phyloP scores from a whole-genome alignment of 92 coral and sea anemone genomes.

The Siderastrea siderea region DNA sequence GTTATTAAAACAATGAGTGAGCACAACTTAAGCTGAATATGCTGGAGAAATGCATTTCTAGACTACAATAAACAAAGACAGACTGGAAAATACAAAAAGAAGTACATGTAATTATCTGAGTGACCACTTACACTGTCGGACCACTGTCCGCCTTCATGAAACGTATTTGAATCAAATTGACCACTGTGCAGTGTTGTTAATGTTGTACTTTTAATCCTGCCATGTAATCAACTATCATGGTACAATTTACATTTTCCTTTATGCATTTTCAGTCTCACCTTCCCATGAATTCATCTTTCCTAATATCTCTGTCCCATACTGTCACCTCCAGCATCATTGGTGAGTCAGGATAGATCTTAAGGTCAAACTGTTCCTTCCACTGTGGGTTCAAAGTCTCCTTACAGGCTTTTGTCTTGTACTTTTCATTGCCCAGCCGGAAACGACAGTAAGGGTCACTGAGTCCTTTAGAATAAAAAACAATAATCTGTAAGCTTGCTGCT shows the following conservation, averaged over 20 bases:
- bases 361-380: constrained; percentile 98
- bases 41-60: too few relatives aligned
- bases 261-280: constrained; percentile 62
- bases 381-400: constrained; percentile 95
- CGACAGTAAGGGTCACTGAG: constrained; percentile 99
- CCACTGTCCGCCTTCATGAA: too few relatives aligned
- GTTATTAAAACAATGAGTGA: too few relatives aligned
- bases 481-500: background rate
- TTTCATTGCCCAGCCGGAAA: constrained; percentile 97
- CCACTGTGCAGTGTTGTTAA: too few relatives aligned
- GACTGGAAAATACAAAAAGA: too few relatives aligned
- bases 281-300: constrained; percentile 99
- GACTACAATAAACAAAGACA: too few relatives aligned
- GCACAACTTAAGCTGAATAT: too few relatives aligned
- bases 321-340: constrained; percentile 93
- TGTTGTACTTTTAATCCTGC: too few relatives aligned
- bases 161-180: too few relatives aligned
- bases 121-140: too few relatives aligned
- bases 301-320: constrained; percentile 95
- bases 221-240: too few relatives aligned
- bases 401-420: constrained; percentile 96
- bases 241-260: background rate
- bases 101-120: too few relatives aligned
- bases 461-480: constrained; percentile 51
- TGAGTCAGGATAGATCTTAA: constrained; percentile 93